phyloP scores from a whole-genome alignment of 2,113 vertebrate species.

The Stigmatopora nigra region DNA sequence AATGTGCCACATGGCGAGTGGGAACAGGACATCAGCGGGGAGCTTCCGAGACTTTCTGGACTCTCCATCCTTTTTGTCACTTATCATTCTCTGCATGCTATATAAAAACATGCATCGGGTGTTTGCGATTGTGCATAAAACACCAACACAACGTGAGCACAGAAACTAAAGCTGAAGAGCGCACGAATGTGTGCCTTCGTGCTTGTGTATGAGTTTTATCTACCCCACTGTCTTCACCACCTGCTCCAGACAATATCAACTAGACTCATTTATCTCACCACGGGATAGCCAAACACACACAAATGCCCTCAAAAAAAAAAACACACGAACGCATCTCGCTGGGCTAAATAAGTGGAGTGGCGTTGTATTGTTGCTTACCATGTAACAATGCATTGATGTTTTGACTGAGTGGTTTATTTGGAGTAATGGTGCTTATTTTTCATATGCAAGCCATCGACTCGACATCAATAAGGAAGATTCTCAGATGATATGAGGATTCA shows the following conservation, averaged over 20 bases:
- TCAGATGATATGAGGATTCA: not conserved
- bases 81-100: not conserved
- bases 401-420: not conserved
- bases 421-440: not conserved
- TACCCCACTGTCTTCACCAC: slow-evolving; percentile 72
- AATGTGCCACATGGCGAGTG: slow-evolving; percentile 3
- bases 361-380: not conserved
- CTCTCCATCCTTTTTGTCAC: slow-evolving; percentile 3
- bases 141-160: not conserved
- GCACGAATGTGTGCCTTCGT: slow-evolving; percentile 17
- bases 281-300: slow-evolving; percentile 47
- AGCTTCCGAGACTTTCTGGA: not conserved
- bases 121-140: not conserved
- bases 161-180: slow-evolving; percentile 33
- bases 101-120: not conserved
- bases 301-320: slow-evolving; percentile 19
- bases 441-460: not conserved
- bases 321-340: slow-evolving; percentile 7
- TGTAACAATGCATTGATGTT: too few relatives aligned
- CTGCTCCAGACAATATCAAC: slow-evolving; percentile 72
- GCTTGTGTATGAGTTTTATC: slow-evolving; percentile 26
- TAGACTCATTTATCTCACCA: slow-evolving; percentile 71
- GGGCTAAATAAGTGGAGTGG: not conserved
- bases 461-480: not conserved
- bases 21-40: slow-evolving; percentile 9